Evolutionary conservation across 2,797 vertebrate genomes (phyloP).

Genomic region (Macrochelys suwanniensis): DNA sequence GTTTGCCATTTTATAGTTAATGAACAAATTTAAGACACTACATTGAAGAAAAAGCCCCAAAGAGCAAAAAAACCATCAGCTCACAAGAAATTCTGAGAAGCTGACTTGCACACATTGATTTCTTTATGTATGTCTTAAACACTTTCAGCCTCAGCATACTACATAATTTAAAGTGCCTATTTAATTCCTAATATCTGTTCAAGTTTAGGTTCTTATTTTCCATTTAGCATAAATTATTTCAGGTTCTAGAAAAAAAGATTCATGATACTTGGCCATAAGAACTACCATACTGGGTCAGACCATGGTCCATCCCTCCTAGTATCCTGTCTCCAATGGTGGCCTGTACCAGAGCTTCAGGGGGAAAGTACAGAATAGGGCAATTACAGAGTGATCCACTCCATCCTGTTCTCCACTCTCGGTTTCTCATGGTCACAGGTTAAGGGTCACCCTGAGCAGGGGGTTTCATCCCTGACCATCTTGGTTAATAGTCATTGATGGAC

Average conservation of each 20-base stretch:
- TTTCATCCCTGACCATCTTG: not conserved
- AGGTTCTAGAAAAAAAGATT: not conserved
- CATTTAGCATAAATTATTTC: not conserved
- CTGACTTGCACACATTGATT: not conserved
- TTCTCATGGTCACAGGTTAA: not conserved
- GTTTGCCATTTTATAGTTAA: not conserved
- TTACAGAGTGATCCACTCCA: not conserved
- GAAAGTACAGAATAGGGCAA: not conserved
- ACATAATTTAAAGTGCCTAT: not conserved
- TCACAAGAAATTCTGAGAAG: not conserved
- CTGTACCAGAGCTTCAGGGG: not conserved
- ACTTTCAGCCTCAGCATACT: not conserved
- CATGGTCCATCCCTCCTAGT: not conserved
- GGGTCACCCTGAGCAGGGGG: not conserved
- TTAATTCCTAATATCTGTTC: not conserved
- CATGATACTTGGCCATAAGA: rapidly evolving
- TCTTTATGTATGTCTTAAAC: not conserved
- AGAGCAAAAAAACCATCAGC: not conserved
- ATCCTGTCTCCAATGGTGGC: not conserved
- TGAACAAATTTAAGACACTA: not conserved
- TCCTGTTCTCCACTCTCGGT: not conserved
- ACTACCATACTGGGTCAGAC: not conserved
- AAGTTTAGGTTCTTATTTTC: not conserved
- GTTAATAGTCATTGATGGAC: not conserved
- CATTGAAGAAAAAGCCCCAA: not conserved